Base-by-base conservation (phyloP, 2,797 vertebrate genomes). In the Sebastes ruberrimus region DNA sequence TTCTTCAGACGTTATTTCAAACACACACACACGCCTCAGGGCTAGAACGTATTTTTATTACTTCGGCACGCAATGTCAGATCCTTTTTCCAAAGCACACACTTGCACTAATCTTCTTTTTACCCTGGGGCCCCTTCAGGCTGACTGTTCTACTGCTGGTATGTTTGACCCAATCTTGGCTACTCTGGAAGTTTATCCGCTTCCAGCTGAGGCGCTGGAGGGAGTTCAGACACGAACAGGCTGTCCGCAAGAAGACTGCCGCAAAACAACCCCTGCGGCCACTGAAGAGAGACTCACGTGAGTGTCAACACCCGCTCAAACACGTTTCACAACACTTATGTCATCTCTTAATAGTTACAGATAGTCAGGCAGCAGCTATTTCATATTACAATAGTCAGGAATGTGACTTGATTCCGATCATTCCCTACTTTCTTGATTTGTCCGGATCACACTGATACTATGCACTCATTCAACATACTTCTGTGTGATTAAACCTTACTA, bases 101-200 rank as follows among this genome's bases (percentile, higher is more conserved):
- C 5, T n/a, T 11, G 22, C 28, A 79, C 73, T 83, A 80, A 83
- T 89, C 57, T 10, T 71, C 46, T 49, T 18, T 28, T 61, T 53
- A 25, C 70, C 63, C 67, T 9, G 30, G 60, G 63, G 60, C 38
- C 65, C 42, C 20, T 71, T 6, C 93, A 99, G 99, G 95, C 95
- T 99, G 94, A 95, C 94, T 10, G 95, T 98, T 93, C 94, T 99
- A 83, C 95, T 97, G 81, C 92, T 98, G 94, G 96, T 98, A 80
- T 99, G 97, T 86, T 93, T 97, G 56, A 98, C 96, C 79, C 99
- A 99, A 92, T 98, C 97, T 57, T 99, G 97, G 96, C 96, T 99
- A 77, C 98, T 99, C 92, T 99, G 98, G 98, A 97, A 97, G 93
- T 99, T 99, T 91, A 98, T 99, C 94, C 97, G 97, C 86, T 99